phyloP scores from a whole-genome alignment of 53 echinoderm and acorn worm species.

The Actinopyga echinites region DNA sequence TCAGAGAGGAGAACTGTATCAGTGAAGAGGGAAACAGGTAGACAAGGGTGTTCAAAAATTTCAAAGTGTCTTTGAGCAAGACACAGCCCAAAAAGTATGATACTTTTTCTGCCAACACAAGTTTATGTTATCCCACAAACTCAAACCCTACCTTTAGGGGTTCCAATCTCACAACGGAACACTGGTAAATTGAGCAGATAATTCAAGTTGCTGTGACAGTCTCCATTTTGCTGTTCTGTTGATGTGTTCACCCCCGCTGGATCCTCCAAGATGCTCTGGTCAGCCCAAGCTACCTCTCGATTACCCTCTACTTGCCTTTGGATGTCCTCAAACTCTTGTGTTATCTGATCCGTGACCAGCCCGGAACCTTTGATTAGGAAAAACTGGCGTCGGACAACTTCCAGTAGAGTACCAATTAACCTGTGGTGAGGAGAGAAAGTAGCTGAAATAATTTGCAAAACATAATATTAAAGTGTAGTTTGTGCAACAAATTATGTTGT shows the following conservation, averaged over 20 bases:
- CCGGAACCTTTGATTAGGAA: constrained; percentile 85
- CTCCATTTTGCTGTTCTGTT: neutral
- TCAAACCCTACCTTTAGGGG: constrained; percentile 21
- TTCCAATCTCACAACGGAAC: constrained; percentile 5
- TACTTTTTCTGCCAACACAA: neutral
- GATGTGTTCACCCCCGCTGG: constrained; percentile 7
- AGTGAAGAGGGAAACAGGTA: no score
- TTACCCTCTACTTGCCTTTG: constrained; percentile 86
- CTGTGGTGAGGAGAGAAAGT: constrained; percentile 26
- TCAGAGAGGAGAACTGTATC: no score
- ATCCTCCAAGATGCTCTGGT: constrained; percentile 55
- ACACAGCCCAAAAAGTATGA: no score
- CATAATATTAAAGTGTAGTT: no score
- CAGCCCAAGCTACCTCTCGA: constrained; percentile 75
- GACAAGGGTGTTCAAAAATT: no score
- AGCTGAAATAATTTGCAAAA: no score
- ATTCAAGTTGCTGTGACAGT: constrained; percentile 43
- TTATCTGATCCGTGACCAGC: constrained; percentile 71
- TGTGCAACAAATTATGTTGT: no score
- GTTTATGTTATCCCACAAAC: constrained; percentile 28
- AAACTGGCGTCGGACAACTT: constrained; percentile 77
- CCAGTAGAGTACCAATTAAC: constrained; percentile 67
- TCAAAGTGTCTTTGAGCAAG: no score
- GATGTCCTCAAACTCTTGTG: constrained; percentile 72
- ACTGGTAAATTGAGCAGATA: constrained; percentile 64